Base-by-base conservation (phyloP, 2,888 invertebrate genomes). In the Drosophila mimetica region DNA sequence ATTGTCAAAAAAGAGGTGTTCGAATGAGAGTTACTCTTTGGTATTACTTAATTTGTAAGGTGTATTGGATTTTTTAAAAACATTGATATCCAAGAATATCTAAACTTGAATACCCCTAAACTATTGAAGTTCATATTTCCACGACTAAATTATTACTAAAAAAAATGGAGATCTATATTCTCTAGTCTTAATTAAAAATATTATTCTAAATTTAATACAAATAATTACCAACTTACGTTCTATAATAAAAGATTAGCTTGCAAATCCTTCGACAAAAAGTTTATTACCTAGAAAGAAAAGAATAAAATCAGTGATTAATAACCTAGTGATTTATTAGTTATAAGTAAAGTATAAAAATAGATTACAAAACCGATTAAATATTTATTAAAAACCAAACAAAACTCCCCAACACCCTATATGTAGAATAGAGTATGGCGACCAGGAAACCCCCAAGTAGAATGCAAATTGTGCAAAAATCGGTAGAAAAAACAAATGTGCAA, bases 401-500 rank as follows among this genome's bases (percentile, higher is more conserved):
- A 16, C 48, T 9, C 4, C 9, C 2, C 16, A 8, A 18, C 9
- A 36, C 44, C 28, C 44, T 18, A 5, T 11, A 18, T 25, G 3
- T 8, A 36, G 16, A 18, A 55, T 3, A 11, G 48, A 28, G n/a
- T 48, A 48, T 18, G 25, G 18, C 18, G 25, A 14, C 18, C 41
- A 20, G 59, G 22, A 44, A 53, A 14, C 41, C 52, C 52, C 41
- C 52, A 28, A 44, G 34, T 22, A 46, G 60, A 60, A 51, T 53
- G 48, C 48, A 53, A 46, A 46, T 46, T 20, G 54, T 25, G 18
- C n/a, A 14, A 50, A 50, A 57, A 48, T 39, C 28, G 37, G 22
- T 25, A 34, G 22, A 16, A 37, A 59, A 80, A 79, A 77, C 71
- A 78, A 82, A 65, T 75, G 86, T 86, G 79, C 85, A 85, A 76